Base-by-base conservation (phyloP, 2,113 vertebrate species). In the Crypturellus undulatus region DNA sequence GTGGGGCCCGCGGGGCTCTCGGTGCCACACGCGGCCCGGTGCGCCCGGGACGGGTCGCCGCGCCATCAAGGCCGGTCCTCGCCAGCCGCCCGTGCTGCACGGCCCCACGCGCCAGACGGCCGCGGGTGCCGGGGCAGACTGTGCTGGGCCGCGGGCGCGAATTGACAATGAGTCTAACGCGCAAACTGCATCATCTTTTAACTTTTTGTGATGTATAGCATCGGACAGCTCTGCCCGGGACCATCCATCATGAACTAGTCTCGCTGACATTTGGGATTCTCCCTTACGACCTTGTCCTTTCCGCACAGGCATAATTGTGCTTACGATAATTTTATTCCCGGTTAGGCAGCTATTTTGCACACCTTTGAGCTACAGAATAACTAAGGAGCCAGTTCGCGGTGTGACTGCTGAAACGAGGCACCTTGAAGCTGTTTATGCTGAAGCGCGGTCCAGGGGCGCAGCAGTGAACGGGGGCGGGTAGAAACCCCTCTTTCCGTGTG, bases 251-350 rank as follows among this genome's bases (percentile, higher is more conserved):
- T 85, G 82, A 83, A 94, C 89, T 76, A 84, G 87, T 93, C 96
- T 95, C 90, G 93, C 84, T 96, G 96, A 95, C 94, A 96, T 94
- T 92, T 89, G 69, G 90, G 94, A 94, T 90, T 94, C 80, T 94
- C 85, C 94, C 77, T 89, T 76, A 92, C 93, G 96, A 96, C 94
- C 96, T 95, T 94, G 96, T 96, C 95, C 89, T 93, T 91, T 93
- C 84, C 94, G 78, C 84, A 87, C 56, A 79, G 78, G 64, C 91
- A 94, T 94, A 95, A 95, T 95, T 96, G 81, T 49, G 80, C 92
- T 92, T 96, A 95, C 91, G 90, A 93, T 96, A 96, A 95, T 94
- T 94, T 94, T 94, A 94, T 94, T 94, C 87, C 90, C 92, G 85
- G 94, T 95, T 96, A 96, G 84, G 92, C 91, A 79, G 91, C 9